These are phyloP conservation scores for Bombylius discolor DNA, from an alignment of 2,888 invertebrate genomes.

Conservation along the genomic window DNA sequence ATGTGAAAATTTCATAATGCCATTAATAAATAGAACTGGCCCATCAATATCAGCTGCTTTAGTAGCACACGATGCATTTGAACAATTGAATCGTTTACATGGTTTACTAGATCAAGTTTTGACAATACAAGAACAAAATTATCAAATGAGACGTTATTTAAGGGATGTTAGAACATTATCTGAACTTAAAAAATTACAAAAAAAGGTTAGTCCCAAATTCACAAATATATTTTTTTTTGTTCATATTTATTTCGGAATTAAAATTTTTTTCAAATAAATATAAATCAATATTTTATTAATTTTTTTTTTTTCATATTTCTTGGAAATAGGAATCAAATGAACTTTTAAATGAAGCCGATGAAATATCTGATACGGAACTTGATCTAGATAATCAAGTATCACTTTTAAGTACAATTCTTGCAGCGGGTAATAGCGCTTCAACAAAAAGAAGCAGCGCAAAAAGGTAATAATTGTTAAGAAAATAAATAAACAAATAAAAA, in stretches of 20 bases:
- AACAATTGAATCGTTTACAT: conserved; percentile 67
- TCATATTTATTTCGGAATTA: background rate
- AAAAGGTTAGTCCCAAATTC: conserved; percentile 24
- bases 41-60: conserved; percentile 44
- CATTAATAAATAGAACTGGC: conserved; percentile 41
- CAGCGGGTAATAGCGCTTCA: conserved; percentile 39
- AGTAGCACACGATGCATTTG: conserved; percentile 53
- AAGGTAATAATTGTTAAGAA: conserved; percentile 18
- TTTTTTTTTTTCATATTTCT: background rate
- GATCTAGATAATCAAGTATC: conserved; percentile 47
- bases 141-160: conserved; percentile 50
- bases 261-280: background rate
- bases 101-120: conserved; percentile 64
- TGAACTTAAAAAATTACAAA: conserved; percentile 47
- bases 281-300: background rate
- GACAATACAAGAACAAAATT: conserved; percentile 57
- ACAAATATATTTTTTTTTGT: background rate
- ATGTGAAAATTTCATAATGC: conserved; percentile 29
- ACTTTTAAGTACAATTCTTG: conserved; percentile 50
- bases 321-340: conserved; percentile 13
- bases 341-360: conserved; percentile 18
- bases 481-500: too few species aligned
- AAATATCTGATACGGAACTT: conserved; percentile 43
- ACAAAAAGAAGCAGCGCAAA: conserved; percentile 40
- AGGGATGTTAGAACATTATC: conserved; percentile 60